A percentile compares a stretch with the other conserved stretches of the same genome.
These are phyloP conservation scores for Galaxias olidus DNA, from an alignment of 2,797 vertebrate genomes.

Conservation along the genomic window DNA sequence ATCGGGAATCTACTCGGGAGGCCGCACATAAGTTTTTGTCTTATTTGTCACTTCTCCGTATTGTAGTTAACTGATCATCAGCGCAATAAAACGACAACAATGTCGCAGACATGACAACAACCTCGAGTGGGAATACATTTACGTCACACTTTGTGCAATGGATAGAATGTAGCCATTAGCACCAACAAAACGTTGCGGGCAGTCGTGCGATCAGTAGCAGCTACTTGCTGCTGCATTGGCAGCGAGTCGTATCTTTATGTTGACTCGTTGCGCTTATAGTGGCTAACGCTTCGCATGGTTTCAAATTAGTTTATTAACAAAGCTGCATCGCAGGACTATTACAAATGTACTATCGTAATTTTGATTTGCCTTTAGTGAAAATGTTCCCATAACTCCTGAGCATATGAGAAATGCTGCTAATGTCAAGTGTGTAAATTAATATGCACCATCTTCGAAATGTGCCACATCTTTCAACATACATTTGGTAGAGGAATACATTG, in stretches of 20 bases:
- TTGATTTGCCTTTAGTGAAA: too few species aligned
- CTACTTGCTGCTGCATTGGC: slow-evolving; percentile 40
- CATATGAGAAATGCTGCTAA: background rate
- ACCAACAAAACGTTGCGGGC: slow-evolving; percentile 31
- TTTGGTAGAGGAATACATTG: background rate
- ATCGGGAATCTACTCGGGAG: background rate
- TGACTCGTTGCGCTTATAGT: slow-evolving; percentile 24
- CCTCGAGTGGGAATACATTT: background rate
- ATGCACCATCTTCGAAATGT: background rate
- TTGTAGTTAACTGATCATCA: too few species aligned
- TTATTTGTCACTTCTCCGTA: background rate
- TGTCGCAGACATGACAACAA: background rate
- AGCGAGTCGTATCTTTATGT: background rate
- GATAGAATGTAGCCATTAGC: slow-evolving; percentile 28
- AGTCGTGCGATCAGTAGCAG: slow-evolving; percentile 48
- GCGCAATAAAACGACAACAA: background rate
- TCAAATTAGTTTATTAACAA: too few species aligned
- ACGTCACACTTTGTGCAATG: slow-evolving; percentile 4
- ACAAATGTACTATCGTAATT: too few species aligned
- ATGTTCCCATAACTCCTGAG: too few species aligned
- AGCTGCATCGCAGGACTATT: too few species aligned
- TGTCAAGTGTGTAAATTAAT: background rate
- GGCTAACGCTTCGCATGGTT: background rate
- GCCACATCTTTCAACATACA: background rate
- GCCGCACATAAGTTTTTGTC: background rate